Conservation (phyloP, 2,888 invertebrate genomes). For the Dryadula phaetusa region DNA sequence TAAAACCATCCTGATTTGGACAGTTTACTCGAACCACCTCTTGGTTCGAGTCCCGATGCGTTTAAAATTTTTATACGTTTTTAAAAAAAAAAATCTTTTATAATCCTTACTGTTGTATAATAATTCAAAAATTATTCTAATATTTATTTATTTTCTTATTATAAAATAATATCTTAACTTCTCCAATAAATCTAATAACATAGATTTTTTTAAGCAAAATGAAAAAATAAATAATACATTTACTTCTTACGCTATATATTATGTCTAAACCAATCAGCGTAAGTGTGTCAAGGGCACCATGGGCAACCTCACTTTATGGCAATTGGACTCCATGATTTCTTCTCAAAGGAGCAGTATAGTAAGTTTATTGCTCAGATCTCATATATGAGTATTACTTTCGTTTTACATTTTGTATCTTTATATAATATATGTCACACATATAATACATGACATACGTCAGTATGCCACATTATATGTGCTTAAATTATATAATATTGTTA, state of each 20-base stretch:
- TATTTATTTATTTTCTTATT: too few relatives aligned
- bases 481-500: too few relatives aligned
- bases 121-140: too few relatives aligned
- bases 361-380: constrained; percentile 23
- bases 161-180: too few relatives aligned
- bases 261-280: constrained; percentile 15
- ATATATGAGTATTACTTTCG: constrained; percentile 18
- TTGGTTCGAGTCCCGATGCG: too few relatives aligned
- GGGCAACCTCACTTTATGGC: constrained; percentile 34
- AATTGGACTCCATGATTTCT: constrained; percentile 28
- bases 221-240: neutral
- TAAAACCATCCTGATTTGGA: too few relatives aligned
- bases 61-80: too few relatives aligned
- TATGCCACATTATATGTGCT: too few relatives aligned
- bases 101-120: too few relatives aligned
- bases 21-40: too few relatives aligned
- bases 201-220: neutral
- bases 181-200: neutral
- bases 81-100: too few relatives aligned
- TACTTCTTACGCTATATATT: neutral
- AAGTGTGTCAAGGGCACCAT: constrained; percentile 38
- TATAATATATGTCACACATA: neutral
- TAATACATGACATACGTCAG: too few relatives aligned
- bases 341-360: constrained; percentile 19
- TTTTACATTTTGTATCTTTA: neutral